phyloP scores from a whole-genome alignment of 2,113 vertebrate genomes.

The Hipposideros armiger region DNA sequence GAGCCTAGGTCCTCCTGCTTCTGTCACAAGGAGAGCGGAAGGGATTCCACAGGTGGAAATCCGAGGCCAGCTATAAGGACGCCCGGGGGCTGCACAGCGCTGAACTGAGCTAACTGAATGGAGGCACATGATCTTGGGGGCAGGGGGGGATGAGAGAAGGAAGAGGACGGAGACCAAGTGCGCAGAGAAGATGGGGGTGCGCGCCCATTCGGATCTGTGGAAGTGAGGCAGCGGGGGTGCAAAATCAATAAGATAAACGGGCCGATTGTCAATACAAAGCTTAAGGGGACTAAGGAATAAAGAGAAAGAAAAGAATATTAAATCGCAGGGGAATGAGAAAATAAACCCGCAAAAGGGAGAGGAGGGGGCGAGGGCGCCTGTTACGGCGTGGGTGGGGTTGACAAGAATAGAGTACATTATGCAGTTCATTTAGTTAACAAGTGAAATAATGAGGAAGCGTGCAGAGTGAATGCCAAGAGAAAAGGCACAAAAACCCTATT shows the following conservation, averaged over 20 bases:
- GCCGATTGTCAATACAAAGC: slow-evolving; percentile 81
- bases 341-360: slow-evolving; percentile 89
- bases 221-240: slow-evolving; percentile 65
- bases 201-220: background rate
- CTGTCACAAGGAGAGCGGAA: background rate
- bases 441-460: slow-evolving; percentile 99
- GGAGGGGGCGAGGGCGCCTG: slow-evolving; percentile 92
- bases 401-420: slow-evolving; percentile 99
- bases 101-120: background rate
- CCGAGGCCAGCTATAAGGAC: background rate
- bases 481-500: slow-evolving; percentile 98
- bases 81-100: background rate
- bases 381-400: slow-evolving; percentile 99
- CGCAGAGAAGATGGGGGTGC: background rate
- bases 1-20: background rate
- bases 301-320: slow-evolving; percentile 93
- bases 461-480: slow-evolving; percentile 99
- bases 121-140: background rate
- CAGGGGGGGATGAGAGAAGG: background rate
- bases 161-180: background rate
- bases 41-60: slow-evolving; percentile 79
- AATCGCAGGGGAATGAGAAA: slow-evolving; percentile 92
- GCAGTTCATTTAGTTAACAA: slow-evolving; percentile 99
- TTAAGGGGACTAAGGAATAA: slow-evolving; percentile 84
- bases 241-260: slow-evolving; percentile 84